Percentiles rank a stretch among this genome's conserved stretches.
Evolutionary conservation across 2,888 invertebrate genomes (phyloP).

Genomic region (Chrysolina americana): DNA sequence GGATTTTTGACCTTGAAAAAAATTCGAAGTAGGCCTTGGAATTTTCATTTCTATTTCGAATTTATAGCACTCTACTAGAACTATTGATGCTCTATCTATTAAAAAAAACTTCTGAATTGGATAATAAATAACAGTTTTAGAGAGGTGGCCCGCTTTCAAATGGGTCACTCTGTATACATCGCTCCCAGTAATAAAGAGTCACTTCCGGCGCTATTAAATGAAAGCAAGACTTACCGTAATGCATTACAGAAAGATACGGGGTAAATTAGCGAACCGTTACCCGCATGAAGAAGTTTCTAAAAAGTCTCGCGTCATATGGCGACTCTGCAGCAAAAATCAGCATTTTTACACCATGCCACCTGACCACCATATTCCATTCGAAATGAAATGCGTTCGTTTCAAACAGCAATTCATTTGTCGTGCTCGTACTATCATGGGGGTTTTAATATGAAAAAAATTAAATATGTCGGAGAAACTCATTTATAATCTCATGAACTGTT

Average conservation of each 20-base stretch:
- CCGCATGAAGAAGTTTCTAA: constrained; percentile 3
- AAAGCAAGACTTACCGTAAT: background rate
- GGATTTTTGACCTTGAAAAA: no score
- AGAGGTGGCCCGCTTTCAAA: no score
- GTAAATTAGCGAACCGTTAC: constrained; percentile 7
- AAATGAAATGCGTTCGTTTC: background rate
- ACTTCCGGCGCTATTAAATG: background rate
- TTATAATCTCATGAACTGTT: constrained; percentile 11
- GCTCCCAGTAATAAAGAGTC: no score
- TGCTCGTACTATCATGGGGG: constrained; percentile 5
- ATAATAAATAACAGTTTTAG: no score
- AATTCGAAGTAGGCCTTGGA: no score
- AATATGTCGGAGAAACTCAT: constrained; percentile 11
- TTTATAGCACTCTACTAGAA: no score
- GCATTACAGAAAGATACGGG: background rate
- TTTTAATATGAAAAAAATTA: background rate
- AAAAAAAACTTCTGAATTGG: no score
- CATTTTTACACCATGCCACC: constrained; percentile 1
- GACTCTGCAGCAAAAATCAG: background rate
- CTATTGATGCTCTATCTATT: no score
- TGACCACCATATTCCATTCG: constrained; percentile 6
- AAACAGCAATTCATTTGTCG: constrained; percentile 6
- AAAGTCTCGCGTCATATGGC: constrained; percentile 8
- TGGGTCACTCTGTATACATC: no score
- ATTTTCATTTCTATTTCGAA: no score